phyloP scores from a whole-genome alignment of 2,113 vertebrate species.

The Chlorodrepanis virens region DNA sequence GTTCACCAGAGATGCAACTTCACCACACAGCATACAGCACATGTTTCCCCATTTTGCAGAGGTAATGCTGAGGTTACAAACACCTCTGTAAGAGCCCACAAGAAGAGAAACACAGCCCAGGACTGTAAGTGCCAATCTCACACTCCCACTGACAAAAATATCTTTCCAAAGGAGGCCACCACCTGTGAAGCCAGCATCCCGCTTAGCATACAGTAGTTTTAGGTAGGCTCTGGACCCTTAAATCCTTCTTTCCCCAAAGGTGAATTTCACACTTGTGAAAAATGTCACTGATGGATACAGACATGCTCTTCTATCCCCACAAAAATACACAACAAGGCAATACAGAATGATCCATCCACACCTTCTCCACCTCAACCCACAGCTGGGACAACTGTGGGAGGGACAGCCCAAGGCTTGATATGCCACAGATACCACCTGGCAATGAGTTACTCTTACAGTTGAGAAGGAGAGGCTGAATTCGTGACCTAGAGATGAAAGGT shows the following conservation, averaged over 20 bases:
- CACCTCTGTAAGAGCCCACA: background rate
- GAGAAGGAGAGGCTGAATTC: background rate
- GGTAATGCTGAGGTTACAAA: background rate
- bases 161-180: background rate
- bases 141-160: background rate
- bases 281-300: background rate
- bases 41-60: background rate
- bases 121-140: background rate
- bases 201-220: background rate
- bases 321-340: background rate
- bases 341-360: background rate
- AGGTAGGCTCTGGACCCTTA: background rate
- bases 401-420: background rate
- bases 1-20: background rate
- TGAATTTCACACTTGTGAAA: background rate
- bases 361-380: rapidly evolving
- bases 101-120: background rate
- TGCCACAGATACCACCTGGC: background rate
- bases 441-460: background rate
- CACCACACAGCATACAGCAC: background rate
- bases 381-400: background rate
- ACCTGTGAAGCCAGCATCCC: background rate
- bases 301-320: background rate
- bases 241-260: background rate
- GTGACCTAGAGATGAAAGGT: conserved; percentile 38